A percentile compares a stretch with the other conserved stretches of the same genome.
Conservation (phyloP, 1,140 invertebrate genomes). For the Pantala flavescens region DNA sequence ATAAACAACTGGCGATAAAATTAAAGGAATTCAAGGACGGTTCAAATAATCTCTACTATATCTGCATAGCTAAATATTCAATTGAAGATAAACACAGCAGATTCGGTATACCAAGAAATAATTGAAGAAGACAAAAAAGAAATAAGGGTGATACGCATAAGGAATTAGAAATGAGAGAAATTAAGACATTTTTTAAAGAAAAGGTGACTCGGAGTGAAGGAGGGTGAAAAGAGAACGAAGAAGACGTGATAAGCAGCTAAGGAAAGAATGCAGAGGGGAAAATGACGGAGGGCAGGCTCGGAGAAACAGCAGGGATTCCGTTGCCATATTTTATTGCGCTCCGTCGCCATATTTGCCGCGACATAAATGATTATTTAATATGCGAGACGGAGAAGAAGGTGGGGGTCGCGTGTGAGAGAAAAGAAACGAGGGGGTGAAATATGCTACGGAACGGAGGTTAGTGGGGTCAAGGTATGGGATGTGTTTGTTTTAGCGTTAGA, state of each 20-base stretch:
- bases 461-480: not conserved
- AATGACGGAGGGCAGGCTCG: not conserved
- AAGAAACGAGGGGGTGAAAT: not conserved
- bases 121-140: no score
- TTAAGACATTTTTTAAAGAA: no score
- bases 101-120: no score
- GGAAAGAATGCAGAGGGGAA: not conserved
- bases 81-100: no score
- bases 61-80: no score
- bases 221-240: not conserved
- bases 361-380: constrained; percentile 11
- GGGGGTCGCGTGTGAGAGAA: not conserved
- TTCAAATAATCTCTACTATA: no score
- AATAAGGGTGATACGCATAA: no score
- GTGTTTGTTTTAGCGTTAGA: constrained; percentile 4
- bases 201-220: not conserved
- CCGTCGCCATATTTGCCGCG: constrained; percentile 5
- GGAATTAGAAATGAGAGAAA: no score
- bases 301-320: not conserved
- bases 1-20: no score
- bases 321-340: not conserved
- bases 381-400: not conserved
- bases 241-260: not conserved
- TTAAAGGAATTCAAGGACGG: no score
- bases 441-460: not conserved